phyloP scores from a whole-genome alignment of 2,888 invertebrate species.

The Lasioglossum zephyrum region DNA sequence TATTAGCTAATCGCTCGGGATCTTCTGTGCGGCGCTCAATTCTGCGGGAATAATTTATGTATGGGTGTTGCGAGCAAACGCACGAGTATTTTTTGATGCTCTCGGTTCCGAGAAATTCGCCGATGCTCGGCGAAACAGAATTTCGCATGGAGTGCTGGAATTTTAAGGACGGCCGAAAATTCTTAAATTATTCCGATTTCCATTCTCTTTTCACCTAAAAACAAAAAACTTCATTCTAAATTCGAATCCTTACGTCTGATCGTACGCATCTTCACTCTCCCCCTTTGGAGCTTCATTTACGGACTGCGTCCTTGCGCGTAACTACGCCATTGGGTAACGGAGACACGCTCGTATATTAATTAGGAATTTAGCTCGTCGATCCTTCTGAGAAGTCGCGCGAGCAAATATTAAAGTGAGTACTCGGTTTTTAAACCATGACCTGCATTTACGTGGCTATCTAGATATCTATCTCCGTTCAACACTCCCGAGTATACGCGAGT shows the following conservation, averaged over 20 bases:
- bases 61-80: not conserved
- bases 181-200: not conserved
- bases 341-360: conserved; percentile 32
- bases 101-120: not conserved
- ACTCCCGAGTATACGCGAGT: not conserved
- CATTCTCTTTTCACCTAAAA: not conserved
- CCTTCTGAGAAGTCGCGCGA: conserved; percentile 10
- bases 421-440: conserved; percentile 41
- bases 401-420: conserved; percentile 37
- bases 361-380: conserved; percentile 29
- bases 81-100: not conserved
- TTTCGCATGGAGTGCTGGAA: not conserved
- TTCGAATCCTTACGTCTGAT: not conserved
- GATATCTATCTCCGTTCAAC: not conserved
- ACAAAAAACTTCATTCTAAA: not conserved
- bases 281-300: not conserved
- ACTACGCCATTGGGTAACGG: not conserved
- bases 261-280: not conserved
- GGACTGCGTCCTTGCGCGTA: not conserved
- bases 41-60: not conserved
- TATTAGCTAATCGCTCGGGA: not conserved
- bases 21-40: not conserved
- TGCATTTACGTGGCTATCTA: conserved; percentile 15
- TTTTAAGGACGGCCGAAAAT: not conserved
- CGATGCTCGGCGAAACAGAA: not conserved